Conservation (phyloP, 92 coral and sea anemone species). For the Zoanthus sansibaricus region DNA sequence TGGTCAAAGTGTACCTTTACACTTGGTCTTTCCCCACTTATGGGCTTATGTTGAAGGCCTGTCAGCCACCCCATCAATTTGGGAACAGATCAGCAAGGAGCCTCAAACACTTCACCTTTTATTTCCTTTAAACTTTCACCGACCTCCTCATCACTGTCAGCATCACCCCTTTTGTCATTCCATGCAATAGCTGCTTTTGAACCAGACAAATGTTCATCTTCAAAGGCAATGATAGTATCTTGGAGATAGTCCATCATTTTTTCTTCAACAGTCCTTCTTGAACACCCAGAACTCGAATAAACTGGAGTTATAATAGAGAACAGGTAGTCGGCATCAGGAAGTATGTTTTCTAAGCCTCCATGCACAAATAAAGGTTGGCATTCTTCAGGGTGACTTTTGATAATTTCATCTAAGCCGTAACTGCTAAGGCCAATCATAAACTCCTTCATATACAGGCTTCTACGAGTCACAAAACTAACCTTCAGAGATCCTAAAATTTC, state of each 20-base stretch:
- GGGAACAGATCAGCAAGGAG: slow-evolving; percentile 2
- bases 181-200: neutral
- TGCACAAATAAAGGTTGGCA: slow-evolving; percentile 50
- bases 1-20: slow-evolving; percentile 42
- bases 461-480: slow-evolving; percentile 57
- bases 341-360: neutral
- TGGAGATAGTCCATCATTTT: slow-evolving; percentile 16
- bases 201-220: neutral
- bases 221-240: neutral
- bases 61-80: slow-evolving; percentile 73
- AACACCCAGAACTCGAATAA: neutral
- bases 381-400: slow-evolving; percentile 37
- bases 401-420: slow-evolving; percentile 48
- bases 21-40: neutral
- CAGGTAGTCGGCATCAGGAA: slow-evolving; percentile 21
- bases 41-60: slow-evolving; percentile 63
- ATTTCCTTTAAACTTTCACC: neutral
- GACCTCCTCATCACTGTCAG: neutral
- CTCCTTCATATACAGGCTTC: slow-evolving; percentile 61
- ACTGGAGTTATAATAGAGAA: slow-evolving; percentile 15
- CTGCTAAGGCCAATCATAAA: slow-evolving; percentile 56
- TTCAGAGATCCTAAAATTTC: slow-evolving; percentile 56
- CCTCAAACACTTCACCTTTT: slow-evolving; percentile 13
- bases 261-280: slow-evolving; percentile 11
- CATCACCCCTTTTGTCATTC: neutral